Evolutionary conservation across 2,797 vertebrate genomes (phyloP).

Genomic region (Tokudaia tokunoshimensis): DNA sequence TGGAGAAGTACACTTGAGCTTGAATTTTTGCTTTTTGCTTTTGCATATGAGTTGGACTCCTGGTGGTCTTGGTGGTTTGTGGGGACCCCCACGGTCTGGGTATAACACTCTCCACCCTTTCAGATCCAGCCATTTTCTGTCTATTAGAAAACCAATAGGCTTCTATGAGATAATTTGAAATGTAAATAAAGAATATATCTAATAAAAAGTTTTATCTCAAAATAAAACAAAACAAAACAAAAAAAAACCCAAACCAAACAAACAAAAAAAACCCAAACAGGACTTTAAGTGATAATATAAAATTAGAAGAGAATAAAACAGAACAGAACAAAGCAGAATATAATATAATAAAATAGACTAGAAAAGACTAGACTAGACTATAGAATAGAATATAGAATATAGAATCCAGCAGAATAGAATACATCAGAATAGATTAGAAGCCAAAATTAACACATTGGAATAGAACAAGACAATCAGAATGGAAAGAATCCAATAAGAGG

Average conservation of each 20-base stretch:
- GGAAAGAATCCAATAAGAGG: background rate
- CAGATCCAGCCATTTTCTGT: background rate
- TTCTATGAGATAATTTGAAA: background rate
- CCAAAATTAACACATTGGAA: background rate
- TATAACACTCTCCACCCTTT: background rate
- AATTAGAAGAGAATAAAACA: background rate
- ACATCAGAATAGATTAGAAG: background rate
- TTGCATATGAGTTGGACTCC: background rate
- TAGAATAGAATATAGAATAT: background rate
- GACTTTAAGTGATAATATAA: background rate
- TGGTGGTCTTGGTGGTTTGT: background rate
- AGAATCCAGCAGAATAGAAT: background rate
- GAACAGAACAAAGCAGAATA: background rate
- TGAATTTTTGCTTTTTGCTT: background rate
- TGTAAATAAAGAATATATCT: no score
- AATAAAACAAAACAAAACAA: no score
- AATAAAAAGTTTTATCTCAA: no score
- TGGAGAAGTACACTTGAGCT: background rate
- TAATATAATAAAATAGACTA: background rate
- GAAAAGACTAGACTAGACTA: background rate
- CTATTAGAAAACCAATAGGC: background rate
- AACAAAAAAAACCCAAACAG: background rate
- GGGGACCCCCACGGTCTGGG: rapidly evolving
- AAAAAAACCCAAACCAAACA: no score
- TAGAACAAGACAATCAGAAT: background rate